Evolutionary conservation across 1,140 invertebrate species (phyloP), one percentile per base, ranked within the genome.

Genomic region (Goniozus legneri): DNA sequence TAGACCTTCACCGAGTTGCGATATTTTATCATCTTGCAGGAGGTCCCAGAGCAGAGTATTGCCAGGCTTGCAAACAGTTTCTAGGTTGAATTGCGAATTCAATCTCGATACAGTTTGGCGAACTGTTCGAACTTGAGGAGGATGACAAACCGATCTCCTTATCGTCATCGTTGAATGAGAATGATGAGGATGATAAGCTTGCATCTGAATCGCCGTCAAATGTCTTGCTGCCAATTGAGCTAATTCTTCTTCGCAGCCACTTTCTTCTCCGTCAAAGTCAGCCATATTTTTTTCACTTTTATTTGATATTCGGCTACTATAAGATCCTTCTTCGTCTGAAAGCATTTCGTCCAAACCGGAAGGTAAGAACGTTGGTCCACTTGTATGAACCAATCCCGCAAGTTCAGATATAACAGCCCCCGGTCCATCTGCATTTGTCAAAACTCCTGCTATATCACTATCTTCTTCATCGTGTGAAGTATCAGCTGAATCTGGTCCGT

Each of bases 231-330:
- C 83, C 8, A 91, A 78, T 52, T 90, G 83, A 0, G 86, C 86
- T 12, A 95, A 71, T 69, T 95, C 92, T 56, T 95, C 92, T 65
- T 95, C 87, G 69, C 86, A 86, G 16, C 84, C 87, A 24, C 88
- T 91, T 57, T 95, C 90, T 64, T 96, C 92, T 18, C 92, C 93
- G 56, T 95, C 92, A 64, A 96, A 92, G 72, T 95, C 92, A 0
- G 91, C 91, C 82, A 95, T 86, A 69, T 95, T 95, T 53, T 94
- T 95, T 56, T 94, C 91, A n/a, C 91, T 94, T 75, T 95, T 94
- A 46, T 88, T 92, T 32, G 90, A 92, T 73, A 94, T 85, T 14
- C 89, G 80, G 15, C 92, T 95, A 31, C 91, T 94, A 60, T 90
- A 87, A 50, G 85, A 88, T 1, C 87, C 88, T 50, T 84, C 83